These are phyloP conservation scores for Otocyon megalotis DNA, from an alignment of 2,113 vertebrate species.

Conservation along the genomic window DNA sequence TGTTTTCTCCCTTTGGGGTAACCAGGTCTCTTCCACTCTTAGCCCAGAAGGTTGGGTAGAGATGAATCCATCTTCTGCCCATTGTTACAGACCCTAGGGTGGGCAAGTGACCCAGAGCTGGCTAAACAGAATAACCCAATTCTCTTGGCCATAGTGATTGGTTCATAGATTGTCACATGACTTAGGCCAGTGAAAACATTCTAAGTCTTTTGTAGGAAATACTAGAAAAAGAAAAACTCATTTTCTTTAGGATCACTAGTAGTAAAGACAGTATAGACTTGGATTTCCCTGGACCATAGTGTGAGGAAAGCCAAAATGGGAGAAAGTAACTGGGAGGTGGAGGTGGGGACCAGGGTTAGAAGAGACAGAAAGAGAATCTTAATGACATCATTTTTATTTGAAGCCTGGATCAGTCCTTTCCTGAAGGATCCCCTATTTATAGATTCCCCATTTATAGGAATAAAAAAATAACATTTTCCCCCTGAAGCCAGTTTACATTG, in stretches of 20 bases:
- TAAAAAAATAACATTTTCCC: background rate
- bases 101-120: background rate
- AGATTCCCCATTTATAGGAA: background rate
- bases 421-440: background rate
- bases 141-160: background rate
- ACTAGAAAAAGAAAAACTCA: background rate
- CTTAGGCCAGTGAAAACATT: background rate
- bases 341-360: too few species aligned
- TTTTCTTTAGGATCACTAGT: background rate
- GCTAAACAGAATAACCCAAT: background rate
- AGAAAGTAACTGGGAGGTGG: background rate
- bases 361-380: background rate
- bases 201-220: background rate
- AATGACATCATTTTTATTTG: background rate
- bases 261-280: background rate
- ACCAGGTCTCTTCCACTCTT: background rate
- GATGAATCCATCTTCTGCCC: background rate
- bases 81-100: background rate
- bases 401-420: background rate
- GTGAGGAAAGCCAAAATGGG: background rate
- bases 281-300: background rate
- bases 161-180: background rate
- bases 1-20: background rate
- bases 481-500: background rate
- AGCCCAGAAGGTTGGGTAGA: background rate